A percentile compares a stretch with the other conserved stretches of the same genome.
These are phyloP conservation scores for Cenopis cana DNA, from an alignment of 2,888 invertebrate genomes.

Conservation along the genomic window DNA sequence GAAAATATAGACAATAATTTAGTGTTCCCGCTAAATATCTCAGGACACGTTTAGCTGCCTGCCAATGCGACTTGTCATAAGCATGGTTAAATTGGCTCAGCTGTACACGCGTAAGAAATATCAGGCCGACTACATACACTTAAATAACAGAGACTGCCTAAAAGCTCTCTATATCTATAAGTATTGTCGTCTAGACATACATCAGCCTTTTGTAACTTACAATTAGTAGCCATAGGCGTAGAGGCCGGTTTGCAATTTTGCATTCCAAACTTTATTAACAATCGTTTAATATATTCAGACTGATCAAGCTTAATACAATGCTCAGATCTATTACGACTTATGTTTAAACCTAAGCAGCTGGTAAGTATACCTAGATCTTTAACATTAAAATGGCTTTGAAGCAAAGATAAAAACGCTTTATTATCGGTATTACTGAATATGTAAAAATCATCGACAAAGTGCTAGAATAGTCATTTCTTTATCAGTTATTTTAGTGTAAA, in stretches of 20 bases:
- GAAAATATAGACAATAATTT: no score
- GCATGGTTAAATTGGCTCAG: constrained; percentile 13
- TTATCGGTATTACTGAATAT: background rate
- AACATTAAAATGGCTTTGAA: background rate
- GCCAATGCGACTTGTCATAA: constrained; percentile 4
- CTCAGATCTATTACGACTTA: background rate
- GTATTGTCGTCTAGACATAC: constrained; percentile 2
- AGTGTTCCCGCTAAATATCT: no score
- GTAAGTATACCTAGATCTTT: constrained; percentile 2
- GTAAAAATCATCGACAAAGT: constrained; percentile 8
- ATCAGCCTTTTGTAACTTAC: constrained; percentile 3
- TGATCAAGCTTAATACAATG: constrained; percentile 11
- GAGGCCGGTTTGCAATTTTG: constrained; percentile 1
- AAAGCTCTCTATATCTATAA: constrained; percentile 12
- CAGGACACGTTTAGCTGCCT: no score
- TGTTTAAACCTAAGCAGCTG: no score
- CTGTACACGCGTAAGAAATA: constrained; percentile 11
- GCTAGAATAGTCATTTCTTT: no score
- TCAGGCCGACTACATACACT: constrained; percentile 5
- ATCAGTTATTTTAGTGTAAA: no score
- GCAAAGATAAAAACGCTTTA: background rate
- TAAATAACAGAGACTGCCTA: constrained; percentile 15
- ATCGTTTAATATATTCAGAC: background rate
- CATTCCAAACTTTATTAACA: constrained; percentile 10
- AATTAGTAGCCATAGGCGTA: background rate